These are phyloP conservation scores for Silurus glanis DNA, from an alignment of 2,113 vertebrate species.

Conservation along the genomic window DNA sequence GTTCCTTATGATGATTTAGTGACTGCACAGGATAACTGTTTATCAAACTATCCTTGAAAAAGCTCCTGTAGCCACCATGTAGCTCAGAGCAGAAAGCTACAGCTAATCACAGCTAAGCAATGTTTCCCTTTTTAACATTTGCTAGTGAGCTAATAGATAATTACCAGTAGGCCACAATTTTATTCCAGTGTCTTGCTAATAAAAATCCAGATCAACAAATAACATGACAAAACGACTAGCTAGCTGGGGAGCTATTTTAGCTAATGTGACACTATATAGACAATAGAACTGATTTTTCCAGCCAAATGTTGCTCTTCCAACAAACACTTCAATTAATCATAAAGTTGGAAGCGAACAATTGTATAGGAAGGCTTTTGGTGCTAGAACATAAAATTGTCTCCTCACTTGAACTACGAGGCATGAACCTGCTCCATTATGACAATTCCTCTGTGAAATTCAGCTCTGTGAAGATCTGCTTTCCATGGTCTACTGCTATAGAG, in stretches of 20 bases:
- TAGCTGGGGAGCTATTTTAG: not conserved
- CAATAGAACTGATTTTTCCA: too few species aligned
- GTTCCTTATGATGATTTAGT: not conserved
- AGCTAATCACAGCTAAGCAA: not conserved
- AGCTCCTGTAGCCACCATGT: not conserved
- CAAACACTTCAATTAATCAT: too few species aligned
- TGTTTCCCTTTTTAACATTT: not conserved
- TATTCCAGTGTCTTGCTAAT: not conserved
- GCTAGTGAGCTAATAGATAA: not conserved
- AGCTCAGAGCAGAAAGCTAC: not conserved
- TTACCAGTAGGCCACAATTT: not conserved
- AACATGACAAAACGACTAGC: not conserved
- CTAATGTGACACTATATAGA: not conserved
- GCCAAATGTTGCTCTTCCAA: too few species aligned
- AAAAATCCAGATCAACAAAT: not conserved
- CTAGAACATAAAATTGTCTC: too few species aligned
- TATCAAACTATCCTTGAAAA: not conserved
- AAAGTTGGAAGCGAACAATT: too few species aligned
- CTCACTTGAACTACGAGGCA: too few species aligned
- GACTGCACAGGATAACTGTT: not conserved
- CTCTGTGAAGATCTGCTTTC: too few species aligned
- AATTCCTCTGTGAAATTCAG: too few species aligned
- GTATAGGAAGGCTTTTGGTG: too few species aligned
- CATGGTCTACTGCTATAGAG: too few species aligned
- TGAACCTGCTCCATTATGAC: too few species aligned